These are phyloP conservation scores for Pseudochirops corinnae DNA, from an alignment of 2,797 vertebrate genomes.

Conservation along the genomic window DNA sequence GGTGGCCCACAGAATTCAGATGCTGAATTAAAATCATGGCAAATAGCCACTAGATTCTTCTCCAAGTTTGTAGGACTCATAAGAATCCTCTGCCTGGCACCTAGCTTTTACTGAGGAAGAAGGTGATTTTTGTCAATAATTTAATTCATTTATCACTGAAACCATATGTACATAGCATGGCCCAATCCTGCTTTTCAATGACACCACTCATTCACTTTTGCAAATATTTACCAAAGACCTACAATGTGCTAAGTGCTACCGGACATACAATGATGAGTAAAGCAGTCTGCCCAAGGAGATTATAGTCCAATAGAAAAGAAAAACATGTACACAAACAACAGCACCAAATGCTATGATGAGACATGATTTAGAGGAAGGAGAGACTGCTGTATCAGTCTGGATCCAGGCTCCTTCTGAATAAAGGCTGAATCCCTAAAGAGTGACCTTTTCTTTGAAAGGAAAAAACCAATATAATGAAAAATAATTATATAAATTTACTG, in stretches of 20 bases:
- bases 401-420: background rate
- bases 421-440: background rate
- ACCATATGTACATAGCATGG: background rate
- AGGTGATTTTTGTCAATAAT: background rate
- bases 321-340: background rate
- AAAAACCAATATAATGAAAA: background rate
- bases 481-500: background rate
- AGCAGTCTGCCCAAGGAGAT: background rate
- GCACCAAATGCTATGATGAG: background rate
- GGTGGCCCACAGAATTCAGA: background rate
- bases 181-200: background rate
- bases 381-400: background rate
- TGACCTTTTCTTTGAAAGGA: background rate
- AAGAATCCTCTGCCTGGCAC: background rate
- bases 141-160: background rate
- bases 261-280: background rate
- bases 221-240: background rate
- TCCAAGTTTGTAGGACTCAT: background rate
- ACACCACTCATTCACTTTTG: background rate
- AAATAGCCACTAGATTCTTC: background rate
- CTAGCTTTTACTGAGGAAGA: background rate
- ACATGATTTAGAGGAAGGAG: background rate
- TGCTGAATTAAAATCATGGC: background rate
- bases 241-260: background rate
- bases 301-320: background rate